Evolutionary conservation across 1,140 invertebrate species (phyloP).

Genomic region (Hylaeus volcanicus): DNA sequence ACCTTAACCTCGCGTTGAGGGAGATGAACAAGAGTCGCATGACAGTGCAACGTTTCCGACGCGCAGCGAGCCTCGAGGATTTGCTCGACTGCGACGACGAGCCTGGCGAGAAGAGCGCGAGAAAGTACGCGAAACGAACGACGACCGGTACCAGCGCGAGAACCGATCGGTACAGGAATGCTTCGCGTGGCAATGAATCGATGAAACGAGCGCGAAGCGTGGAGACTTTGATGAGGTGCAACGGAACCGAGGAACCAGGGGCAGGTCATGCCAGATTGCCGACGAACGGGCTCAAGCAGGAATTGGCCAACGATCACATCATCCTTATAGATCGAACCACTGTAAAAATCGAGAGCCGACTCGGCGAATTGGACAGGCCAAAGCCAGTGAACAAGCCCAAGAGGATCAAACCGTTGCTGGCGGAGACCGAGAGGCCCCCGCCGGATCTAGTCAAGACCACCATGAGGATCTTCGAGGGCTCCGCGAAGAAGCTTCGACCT

Average conservation of each 20-base stretch:
- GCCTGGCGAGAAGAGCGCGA: constrained; percentile 53
- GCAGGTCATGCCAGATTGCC: not conserved
- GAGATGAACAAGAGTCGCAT: constrained; percentile 83
- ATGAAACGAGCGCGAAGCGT: constrained; percentile 92
- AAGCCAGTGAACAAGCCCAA: constrained; percentile 82
- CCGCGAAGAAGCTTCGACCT: constrained; percentile 81
- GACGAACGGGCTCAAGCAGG: constrained; percentile 66
- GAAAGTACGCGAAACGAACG: constrained; percentile 68
- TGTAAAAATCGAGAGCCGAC: constrained; percentile 86
- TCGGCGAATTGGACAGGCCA: constrained; percentile 73
- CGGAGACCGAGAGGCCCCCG: constrained; percentile 90
- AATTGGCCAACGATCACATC: constrained; percentile 81
- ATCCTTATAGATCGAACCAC: constrained; percentile 90
- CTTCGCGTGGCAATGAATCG: constrained; percentile 80
- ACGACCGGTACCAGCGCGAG: constrained; percentile 56
- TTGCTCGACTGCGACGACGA: constrained; percentile 86
- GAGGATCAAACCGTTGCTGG: constrained; percentile 85
- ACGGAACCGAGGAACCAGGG: constrained; percentile 67
- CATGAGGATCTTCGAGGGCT: constrained; percentile 90
- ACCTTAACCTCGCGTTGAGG: constrained; percentile 89
- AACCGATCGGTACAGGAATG: constrained; percentile 77
- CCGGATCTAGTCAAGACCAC: constrained; percentile 92
- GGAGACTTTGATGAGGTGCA: constrained; percentile 87
- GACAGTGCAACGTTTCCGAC: constrained; percentile 84
- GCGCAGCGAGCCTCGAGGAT: constrained; percentile 92